A percentile compares a stretch with the other conserved stretches of the same genome.
phyloP scores from a whole-genome alignment of 2,888 invertebrate genomes.

The Sminthurides aquaticus region DNA sequence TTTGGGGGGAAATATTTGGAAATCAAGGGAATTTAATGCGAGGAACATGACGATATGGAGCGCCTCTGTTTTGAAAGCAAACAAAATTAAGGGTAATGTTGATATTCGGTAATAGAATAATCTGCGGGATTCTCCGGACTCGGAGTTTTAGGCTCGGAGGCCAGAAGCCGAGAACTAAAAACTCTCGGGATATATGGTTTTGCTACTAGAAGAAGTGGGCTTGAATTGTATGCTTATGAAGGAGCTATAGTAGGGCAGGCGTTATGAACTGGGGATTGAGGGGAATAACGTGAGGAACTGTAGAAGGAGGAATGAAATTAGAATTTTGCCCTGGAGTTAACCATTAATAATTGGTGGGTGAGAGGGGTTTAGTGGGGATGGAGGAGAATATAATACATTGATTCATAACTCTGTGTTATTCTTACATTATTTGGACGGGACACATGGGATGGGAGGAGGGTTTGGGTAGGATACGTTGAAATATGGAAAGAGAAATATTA shows the following conservation, averaged over 20 bases:
- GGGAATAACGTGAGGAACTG: background rate
- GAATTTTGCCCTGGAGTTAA: slow-evolving; percentile 25
- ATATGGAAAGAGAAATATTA: no score
- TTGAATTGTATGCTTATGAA: no score
- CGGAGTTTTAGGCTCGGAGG: no score
- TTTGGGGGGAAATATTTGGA: slow-evolving; percentile 5
- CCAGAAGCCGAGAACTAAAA: no score
- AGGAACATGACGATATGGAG: background rate
- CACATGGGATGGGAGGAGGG: background rate
- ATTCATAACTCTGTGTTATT: background rate
- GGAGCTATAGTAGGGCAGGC: no score
- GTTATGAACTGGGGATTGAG: no score
- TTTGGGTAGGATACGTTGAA: no score
- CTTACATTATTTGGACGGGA: background rate
- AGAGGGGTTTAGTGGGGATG: background rate
- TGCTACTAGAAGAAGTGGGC: no score
- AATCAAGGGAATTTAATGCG: slow-evolving; percentile 4
- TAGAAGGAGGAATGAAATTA: slow-evolving; percentile 24
- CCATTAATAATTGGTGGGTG: slow-evolving; percentile 19
- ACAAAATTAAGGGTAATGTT: slow-evolving; percentile 59
- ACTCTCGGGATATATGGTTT: no score
- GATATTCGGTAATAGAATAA: slow-evolving; percentile 65
- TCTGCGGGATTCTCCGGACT: slow-evolving; percentile 46
- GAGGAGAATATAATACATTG: background rate
- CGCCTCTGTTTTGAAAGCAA: slow-evolving; percentile 59